A percentile compares a stretch with the other conserved stretches of the same genome.
Conservation (phyloP, 2,888 invertebrate species). For the Acanthococcus lagerstroemiae region DNA sequence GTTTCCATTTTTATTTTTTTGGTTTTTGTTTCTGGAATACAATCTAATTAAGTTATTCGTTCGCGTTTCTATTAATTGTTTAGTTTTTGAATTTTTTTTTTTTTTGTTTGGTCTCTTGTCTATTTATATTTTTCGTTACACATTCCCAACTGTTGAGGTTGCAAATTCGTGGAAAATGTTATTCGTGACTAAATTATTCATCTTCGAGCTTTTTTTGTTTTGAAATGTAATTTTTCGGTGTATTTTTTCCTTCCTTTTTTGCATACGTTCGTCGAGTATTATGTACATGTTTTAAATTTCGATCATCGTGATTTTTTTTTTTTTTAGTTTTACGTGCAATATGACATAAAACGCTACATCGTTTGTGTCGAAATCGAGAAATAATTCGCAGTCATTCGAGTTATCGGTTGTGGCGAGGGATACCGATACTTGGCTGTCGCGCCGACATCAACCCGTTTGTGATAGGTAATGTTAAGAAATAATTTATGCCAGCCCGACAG, state of each 20-base stretch:
- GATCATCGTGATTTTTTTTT: neutral
- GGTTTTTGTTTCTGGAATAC: neutral
- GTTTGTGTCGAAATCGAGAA: too few relatives aligned
- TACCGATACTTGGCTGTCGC: too few relatives aligned
- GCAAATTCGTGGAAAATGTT: neutral
- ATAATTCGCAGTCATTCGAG: too few relatives aligned
- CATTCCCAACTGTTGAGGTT: conserved; percentile 15
- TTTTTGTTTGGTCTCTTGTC: neutral
- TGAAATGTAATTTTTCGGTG: neutral
- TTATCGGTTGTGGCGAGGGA: too few relatives aligned
- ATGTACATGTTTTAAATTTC: neutral
- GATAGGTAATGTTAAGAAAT: too few relatives aligned
- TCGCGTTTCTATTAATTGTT: neutral
- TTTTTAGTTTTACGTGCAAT: neutral
- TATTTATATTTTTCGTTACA: neutral
- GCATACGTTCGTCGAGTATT: conserved; percentile 5
- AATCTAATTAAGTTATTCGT: neutral
- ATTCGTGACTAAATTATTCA: too few relatives aligned
- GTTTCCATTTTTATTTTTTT: neutral
- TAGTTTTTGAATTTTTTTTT: neutral
- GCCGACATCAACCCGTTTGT: too few relatives aligned
- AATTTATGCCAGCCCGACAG: too few relatives aligned
- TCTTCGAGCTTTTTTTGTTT: conserved; percentile 24
- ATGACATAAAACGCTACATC: too few relatives aligned
- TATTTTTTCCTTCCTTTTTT: neutral